A percentile compares a stretch with the other conserved stretches of the same genome.
phyloP scores from a whole-genome alignment of 2,888 invertebrate genomes.

The Diarsia dahlii region DNA sequence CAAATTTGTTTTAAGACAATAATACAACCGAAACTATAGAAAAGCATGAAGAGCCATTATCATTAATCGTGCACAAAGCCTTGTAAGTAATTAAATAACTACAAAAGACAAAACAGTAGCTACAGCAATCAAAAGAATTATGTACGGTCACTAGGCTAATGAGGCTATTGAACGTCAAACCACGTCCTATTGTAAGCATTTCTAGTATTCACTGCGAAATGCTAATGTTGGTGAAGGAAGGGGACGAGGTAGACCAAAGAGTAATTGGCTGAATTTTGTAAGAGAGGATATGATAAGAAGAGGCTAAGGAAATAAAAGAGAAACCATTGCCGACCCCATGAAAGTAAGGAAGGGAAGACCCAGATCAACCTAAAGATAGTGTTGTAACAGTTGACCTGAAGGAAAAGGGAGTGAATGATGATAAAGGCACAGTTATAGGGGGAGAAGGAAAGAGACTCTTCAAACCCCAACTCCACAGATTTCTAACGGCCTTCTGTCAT shows the following conservation, averaged over 20 bases:
- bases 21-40: background rate
- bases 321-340: background rate
- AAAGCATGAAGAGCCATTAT: background rate
- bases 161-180: conserved; percentile 27
- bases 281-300: background rate
- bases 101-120: conserved; percentile 31
- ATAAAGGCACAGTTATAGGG: background rate
- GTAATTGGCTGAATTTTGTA: background rate
- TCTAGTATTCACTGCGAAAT: conserved; percentile 7
- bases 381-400: background rate
- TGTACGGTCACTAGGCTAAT: conserved; percentile 45
- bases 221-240: conserved; percentile 6
- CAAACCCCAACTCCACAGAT: background rate
- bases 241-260: background rate
- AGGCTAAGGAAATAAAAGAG: background rate
- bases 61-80: background rate
- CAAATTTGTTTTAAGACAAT: background rate
- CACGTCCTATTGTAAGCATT: conserved; percentile 38
- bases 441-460: background rate
- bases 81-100: conserved; percentile 25
- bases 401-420: background rate
- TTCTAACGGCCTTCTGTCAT: background rate
- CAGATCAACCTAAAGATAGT: background rate
- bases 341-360: background rate
- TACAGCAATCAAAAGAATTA: conserved; percentile 1